These are phyloP conservation scores for Phylloscopus trochilus DNA, from an alignment of 2,113 vertebrate species.

Conservation along the genomic window DNA sequence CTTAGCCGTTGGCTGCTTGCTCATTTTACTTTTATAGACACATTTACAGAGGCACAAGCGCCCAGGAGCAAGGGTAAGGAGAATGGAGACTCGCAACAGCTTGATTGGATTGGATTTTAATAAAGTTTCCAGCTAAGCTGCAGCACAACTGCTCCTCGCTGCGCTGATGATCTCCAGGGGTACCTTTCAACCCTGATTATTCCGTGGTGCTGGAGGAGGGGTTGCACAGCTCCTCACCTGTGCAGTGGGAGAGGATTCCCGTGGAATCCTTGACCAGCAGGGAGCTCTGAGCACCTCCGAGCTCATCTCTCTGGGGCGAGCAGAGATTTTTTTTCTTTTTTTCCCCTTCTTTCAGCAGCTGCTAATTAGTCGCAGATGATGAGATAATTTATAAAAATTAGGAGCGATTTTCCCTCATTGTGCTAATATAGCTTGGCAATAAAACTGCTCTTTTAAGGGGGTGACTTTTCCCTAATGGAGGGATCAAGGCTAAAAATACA, in stretches of 20 bases:
- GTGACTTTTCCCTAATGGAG: slow-evolving; percentile 60
- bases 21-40: slow-evolving; percentile 68
- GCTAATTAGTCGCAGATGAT: slow-evolving; percentile 78
- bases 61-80: slow-evolving; percentile 67
- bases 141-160: not conserved
- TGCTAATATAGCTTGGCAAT: slow-evolving; percentile 65
- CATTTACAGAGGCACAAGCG: slow-evolving; percentile 59
- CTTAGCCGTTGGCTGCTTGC: slow-evolving; percentile 70
- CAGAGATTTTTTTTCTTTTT: not conserved
- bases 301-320: not conserved
- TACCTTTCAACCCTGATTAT: not conserved
- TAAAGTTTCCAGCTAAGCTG: slow-evolving; percentile 66
- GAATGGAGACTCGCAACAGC: slow-evolving; percentile 30
- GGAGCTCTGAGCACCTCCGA: not conserved
- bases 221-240: not conserved
- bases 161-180: not conserved
- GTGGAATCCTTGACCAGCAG: not conserved
- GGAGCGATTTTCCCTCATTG: slow-evolving; percentile 73
- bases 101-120: slow-evolving; percentile 70
- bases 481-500: slow-evolving; percentile 52
- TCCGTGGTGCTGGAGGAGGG: not conserved
- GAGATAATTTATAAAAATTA: slow-evolving; percentile 82
- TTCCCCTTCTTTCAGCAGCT: slow-evolving; percentile 34
- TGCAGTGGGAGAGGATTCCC: not conserved
- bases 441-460: slow-evolving; percentile 49